Conservation (phyloP, 1,140 invertebrate genomes). For the Aphelenchoides avenae region DNA sequence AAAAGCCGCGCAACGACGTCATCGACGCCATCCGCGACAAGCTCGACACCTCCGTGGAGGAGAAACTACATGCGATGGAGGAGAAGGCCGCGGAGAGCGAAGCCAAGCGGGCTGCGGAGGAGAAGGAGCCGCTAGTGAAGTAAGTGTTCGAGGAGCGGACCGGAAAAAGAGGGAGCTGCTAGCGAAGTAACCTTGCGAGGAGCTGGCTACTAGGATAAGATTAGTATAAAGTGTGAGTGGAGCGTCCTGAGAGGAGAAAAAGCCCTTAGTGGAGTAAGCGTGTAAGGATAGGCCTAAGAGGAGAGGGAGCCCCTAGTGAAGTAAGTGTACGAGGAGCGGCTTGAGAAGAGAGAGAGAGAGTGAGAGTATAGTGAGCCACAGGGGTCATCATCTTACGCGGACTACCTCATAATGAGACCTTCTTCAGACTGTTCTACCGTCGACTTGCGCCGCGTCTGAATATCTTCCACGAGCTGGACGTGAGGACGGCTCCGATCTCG, state of each 20-base stretch:
- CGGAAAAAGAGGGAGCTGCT: conserved; percentile 1
- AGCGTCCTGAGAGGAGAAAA: no score
- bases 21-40: no score
- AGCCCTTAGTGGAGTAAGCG: no score
- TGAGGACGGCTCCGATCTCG: conserved; percentile 38
- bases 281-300: no score
- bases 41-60: no score
- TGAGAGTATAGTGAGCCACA: no score
- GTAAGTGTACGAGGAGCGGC: no score
- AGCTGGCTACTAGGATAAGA: not conserved
- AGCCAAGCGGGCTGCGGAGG: not conserved
- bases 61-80: no score
- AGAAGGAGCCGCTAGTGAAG: not conserved
- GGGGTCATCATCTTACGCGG: not conserved
- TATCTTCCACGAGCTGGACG: conserved; percentile 45
- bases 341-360: no score
- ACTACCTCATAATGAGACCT: not conserved
- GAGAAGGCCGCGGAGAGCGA: not conserved
- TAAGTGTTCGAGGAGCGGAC: not conserved
- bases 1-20: conserved; percentile 4
- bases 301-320: no score
- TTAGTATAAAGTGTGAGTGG: no score
- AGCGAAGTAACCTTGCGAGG: no score
- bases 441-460: conserved; percentile 44
- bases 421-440: conserved; percentile 49